Evolutionary conservation across 2,113 vertebrate genomes (phyloP).

Genomic region (Myrmecophaga tridactyla): DNA sequence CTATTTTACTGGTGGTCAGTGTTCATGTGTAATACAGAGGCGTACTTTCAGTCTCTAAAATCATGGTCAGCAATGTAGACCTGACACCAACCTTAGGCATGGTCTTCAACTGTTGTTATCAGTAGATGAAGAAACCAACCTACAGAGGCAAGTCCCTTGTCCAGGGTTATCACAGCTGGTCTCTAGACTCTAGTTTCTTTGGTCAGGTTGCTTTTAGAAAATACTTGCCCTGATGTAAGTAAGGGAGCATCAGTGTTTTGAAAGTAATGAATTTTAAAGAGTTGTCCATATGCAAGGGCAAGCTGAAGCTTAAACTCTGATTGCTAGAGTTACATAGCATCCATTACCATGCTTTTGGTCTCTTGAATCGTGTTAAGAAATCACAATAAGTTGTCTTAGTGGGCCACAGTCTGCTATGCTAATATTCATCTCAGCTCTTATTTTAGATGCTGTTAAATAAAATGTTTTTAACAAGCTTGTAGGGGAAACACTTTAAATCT

Average conservation of each 20-base stretch:
- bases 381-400: conserved; percentile 25
- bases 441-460: conserved; percentile 24
- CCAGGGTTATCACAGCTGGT: background rate
- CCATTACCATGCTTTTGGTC: background rate
- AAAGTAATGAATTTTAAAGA: conserved; percentile 14
- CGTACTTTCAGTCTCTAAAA: background rate
- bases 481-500: conserved; percentile 10
- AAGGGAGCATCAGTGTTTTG: conserved; percentile 19
- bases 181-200: background rate
- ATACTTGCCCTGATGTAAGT: background rate
- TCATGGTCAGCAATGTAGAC: background rate
- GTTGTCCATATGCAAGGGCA: background rate
- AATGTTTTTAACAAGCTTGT: background rate
- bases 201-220: conserved; percentile 31
- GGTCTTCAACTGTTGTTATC: background rate
- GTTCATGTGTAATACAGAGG: background rate
- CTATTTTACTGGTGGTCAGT: background rate
- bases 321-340: conserved; percentile 10
- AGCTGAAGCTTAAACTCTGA: conserved; percentile 28
- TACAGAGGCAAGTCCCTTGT: conserved; percentile 29
- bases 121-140: background rate
- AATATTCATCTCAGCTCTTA: conserved; percentile 11
- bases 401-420: background rate
- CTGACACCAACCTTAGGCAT: background rate
- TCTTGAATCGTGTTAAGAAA: conserved; percentile 29